Percentiles rank a stretch among this genome's conserved stretches.
Conservation (phyloP, 1,140 invertebrate species). For the Pemphigus obesinymphae region DNA sequence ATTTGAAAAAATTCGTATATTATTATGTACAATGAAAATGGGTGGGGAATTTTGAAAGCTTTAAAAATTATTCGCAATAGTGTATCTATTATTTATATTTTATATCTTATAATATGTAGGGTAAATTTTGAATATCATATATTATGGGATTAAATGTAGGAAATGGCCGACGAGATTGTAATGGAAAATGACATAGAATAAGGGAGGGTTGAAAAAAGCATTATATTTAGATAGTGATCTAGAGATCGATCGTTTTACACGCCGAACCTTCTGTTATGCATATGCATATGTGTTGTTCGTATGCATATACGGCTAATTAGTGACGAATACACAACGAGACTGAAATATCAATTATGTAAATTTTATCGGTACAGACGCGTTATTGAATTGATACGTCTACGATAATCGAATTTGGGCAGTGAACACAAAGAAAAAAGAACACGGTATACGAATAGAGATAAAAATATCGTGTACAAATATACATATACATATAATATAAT, state of each 20-base stretch:
- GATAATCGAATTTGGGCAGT: slow-evolving; percentile 2
- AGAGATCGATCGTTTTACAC: not conserved
- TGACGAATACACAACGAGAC: slow-evolving; percentile 6
- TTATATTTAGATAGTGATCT: not conserved
- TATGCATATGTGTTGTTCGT: too few species aligned
- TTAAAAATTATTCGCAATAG: too few species aligned
- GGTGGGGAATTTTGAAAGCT: too few species aligned
- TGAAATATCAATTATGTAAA: slow-evolving; percentile 27
- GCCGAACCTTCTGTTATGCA: not conserved
- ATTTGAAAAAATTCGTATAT: too few species aligned
- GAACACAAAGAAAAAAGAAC: not conserved
- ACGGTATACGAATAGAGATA: not conserved
- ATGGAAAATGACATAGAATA: not conserved
- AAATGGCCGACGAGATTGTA: not conserved
- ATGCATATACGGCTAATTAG: not conserved
- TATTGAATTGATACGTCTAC: not conserved
- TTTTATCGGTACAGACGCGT: not conserved
- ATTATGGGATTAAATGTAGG: not conserved
- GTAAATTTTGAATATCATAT: too few species aligned
- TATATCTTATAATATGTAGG: too few species aligned
- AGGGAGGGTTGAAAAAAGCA: not conserved
- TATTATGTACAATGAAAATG: too few species aligned
- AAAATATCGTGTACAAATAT: not conserved
- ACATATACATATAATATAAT: not conserved
- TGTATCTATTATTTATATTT: too few species aligned